These are phyloP conservation scores for Scaptomyza parva DNA, from an alignment of 2,888 invertebrate genomes.

Conservation along the genomic window DNA sequence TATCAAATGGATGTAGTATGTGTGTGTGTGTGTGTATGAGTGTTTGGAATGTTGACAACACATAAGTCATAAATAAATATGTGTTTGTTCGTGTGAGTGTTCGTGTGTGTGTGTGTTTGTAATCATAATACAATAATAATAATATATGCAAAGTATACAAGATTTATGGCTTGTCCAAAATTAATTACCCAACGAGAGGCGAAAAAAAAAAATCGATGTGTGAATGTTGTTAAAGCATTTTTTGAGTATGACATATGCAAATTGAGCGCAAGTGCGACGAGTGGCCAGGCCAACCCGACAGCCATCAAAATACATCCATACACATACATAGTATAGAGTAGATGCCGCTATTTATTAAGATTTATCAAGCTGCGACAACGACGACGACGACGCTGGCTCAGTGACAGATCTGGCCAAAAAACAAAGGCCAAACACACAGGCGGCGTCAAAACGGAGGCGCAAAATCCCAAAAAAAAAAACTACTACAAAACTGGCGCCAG, in stretches of 20 bases:
- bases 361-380: slow-evolving; percentile 60
- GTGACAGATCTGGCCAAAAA: slow-evolving; percentile 63
- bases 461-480: slow-evolving; percentile 20
- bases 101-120: slow-evolving; percentile 51
- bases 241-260: slow-evolving; percentile 57
- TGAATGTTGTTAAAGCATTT: slow-evolving; percentile 48
- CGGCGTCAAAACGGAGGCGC: slow-evolving; percentile 39
- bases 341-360: slow-evolving; percentile 57
- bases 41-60: slow-evolving; percentile 65
- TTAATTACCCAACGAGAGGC: slow-evolving; percentile 65
- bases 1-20: slow-evolving; percentile 1
- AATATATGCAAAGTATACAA: slow-evolving; percentile 76
- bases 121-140: slow-evolving; percentile 49
- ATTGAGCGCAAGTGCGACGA: slow-evolving; percentile 59
- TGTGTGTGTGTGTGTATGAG: slow-evolving; percentile 37
- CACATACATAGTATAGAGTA: slow-evolving; percentile 1
- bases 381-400: slow-evolving; percentile 4
- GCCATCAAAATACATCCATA: slow-evolving; percentile 37
- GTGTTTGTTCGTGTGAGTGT: slow-evolving; percentile 35
- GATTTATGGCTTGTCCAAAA: slow-evolving; percentile 73
- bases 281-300: slow-evolving; percentile 35
- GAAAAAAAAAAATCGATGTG: slow-evolving; percentile 17
- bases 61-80: slow-evolving; percentile 71
- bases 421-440: slow-evolving; percentile 62
- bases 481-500: slow-evolving; percentile 63